Evolutionary conservation across 2,113 vertebrate genomes (phyloP), one percentile per base, ranked within the genome.

Genomic region (Formicarius rufipectus): DNA sequence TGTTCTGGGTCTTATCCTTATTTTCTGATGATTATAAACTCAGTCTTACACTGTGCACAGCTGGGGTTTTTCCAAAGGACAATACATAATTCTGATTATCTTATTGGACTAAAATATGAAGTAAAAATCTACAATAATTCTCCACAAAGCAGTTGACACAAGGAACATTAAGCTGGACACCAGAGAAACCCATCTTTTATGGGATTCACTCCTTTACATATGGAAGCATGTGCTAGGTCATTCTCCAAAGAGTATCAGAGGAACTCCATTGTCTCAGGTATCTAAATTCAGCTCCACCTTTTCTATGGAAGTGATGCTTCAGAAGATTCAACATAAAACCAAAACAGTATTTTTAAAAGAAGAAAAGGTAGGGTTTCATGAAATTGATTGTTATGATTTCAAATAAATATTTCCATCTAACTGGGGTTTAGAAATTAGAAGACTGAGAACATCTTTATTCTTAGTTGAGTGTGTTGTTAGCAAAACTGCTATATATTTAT

Each of bases 11-110:
- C n/a, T 91, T 89, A 78, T 87, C 66, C 68, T 63, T 40, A 55
- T 58, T 86, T 92, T 88, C 52, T 78, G 77, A 44, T 75, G 12
- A 78, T 81, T 94, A 81, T 62, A 86, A 69, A 79, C n/a, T 25
- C 80, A 87, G 27, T 45, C 50, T 84, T 58, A 92, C 16, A 33
- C 14, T 37, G 9, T 4, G 10, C 73, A 52, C 31, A 83, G 35
- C 19, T 68, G 40, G 59, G n/a, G 35, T 27, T 71, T 77, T 88
- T 69, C 47, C 52, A 55, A 83, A 84, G 39, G 47, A 63, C 42
- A 84, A 11, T 25, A 42, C 24, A 47, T 3, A 45, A 13, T 69
- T 95, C 45, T 69, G 31, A 30, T 80, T 27, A 21, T 79, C 49
- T 82, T 49, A 55, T 37, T 77, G 82, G 35, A 39, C 66, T 67